Evolutionary conservation across 2,113 vertebrate species (phyloP), one percentile per base, ranked within the genome.

Genomic region (Myocastor coypus): DNA sequence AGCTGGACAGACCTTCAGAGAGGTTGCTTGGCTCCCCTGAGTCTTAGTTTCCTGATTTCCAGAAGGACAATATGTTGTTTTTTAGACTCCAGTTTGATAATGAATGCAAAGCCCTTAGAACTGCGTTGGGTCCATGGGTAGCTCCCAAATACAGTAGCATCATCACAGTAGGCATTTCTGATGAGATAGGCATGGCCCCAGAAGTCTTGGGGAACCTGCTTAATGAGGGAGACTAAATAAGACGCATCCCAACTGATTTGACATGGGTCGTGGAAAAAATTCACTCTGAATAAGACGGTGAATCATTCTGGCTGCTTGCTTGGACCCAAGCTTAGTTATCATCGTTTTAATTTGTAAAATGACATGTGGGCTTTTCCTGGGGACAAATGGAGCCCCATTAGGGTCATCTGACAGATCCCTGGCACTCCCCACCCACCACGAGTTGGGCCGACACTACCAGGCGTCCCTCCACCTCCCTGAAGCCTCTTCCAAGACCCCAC

Each of bases 341-440:
- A 40, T 69, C 40, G n/a, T 68, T 95, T 96, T 77, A 77, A 86
- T 83, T 89, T 73, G 68, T 57, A 90, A 87, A 95, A 90, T 83
- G 52, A 87, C n/a, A 78, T 86, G 16, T 24, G 22, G 32, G 37
- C 52, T 42, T 17, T 59, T 89, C 85, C 88, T 86, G 80, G 42
- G 63, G 69, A 71, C 42, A 64, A 37, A 66, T 1, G 57, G 17
- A n/a, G 17, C 12, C 57, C n/a, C 14, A 50, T 7, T 37, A 78
- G 59, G 50, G 42, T n/a, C 63, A 52, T n/a, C 30, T 87, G 59
- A 28, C 59, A 66, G 78, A 30, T 30, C 46, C 30, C 8, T 40
- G 28, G n/a, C 40, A 42, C 6, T 4, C 37, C 7, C 4, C 34
- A 9, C 42, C 66, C 61, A 64, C 5, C 6, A 24, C 26, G 75